Conservation (phyloP, 2,113 vertebrate genomes). For the Hepsetus odoe region DNA sequence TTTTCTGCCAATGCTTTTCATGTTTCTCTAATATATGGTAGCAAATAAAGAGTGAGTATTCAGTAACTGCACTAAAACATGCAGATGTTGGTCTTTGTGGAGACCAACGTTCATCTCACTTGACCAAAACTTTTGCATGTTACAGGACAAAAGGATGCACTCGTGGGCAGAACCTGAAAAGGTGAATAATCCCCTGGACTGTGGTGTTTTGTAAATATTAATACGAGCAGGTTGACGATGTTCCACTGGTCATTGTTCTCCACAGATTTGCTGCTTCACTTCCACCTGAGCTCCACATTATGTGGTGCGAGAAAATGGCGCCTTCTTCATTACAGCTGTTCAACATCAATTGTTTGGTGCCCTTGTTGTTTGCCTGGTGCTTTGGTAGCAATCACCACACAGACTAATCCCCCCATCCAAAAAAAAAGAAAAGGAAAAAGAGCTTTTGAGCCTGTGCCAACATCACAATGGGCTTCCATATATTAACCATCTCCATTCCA, state of each 20-base stretch:
- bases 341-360: slow-evolving; percentile 36
- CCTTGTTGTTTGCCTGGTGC: slow-evolving; percentile 40
- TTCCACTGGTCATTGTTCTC: slow-evolving; percentile 21
- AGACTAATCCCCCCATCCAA: background rate
- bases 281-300: slow-evolving; percentile 37
- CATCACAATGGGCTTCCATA: slow-evolving; percentile 52
- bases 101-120: too few species aligned
- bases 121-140: too few species aligned
- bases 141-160: too few species aligned
- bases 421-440: background rate
- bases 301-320: slow-evolving; percentile 1
- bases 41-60: too few species aligned
- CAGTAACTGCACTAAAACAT: too few species aligned
- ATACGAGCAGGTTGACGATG: too few species aligned
- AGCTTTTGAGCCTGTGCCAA: slow-evolving; percentile 55
- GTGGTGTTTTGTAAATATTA: too few species aligned
- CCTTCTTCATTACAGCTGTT: slow-evolving; percentile 5
- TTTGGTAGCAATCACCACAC: slow-evolving; percentile 5
- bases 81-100: too few species aligned
- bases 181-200: too few species aligned
- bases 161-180: too few species aligned
- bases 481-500: slow-evolving; percentile 63
- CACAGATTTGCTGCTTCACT: background rate
- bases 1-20: too few species aligned
- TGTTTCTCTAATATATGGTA: too few species aligned